Evolutionary conservation across 2,888 invertebrate species (phyloP).

Genomic region (Lasioglossum malachurum): DNA sequence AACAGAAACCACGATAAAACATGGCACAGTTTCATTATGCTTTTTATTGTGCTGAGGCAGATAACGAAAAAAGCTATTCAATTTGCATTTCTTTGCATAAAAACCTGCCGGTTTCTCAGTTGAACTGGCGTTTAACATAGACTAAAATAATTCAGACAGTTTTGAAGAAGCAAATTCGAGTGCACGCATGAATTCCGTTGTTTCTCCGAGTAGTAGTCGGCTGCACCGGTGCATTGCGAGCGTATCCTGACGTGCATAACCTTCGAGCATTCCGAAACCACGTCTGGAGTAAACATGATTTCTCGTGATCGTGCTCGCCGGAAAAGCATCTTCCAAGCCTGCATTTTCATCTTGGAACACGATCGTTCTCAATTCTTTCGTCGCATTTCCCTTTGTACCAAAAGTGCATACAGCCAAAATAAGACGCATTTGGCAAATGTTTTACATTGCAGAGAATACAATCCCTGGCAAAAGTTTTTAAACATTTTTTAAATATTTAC

Average conservation of each 20-base stretch:
- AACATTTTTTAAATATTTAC: too few relatives aligned
- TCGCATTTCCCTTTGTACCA: background rate
- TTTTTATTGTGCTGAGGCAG: background rate
- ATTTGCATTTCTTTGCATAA: background rate
- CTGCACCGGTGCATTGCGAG: background rate
- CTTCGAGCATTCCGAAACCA: background rate
- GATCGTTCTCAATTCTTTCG: background rate
- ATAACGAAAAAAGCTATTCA: background rate
- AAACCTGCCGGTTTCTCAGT: background rate
- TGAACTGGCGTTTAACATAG: background rate
- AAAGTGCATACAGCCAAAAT: conserved; percentile 66
- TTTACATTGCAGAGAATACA: conserved; percentile 62
- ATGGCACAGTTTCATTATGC: background rate
- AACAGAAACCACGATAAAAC: background rate
- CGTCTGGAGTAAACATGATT: background rate
- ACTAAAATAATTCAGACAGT: background rate
- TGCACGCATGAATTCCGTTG: background rate
- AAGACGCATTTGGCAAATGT: conserved; percentile 72
- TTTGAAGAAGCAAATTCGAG: background rate
- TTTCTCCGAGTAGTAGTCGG: background rate
- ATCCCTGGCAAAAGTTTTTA: too few relatives aligned
- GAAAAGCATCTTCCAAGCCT: background rate
- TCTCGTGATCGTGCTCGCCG: background rate
- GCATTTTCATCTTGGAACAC: background rate
- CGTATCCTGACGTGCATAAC: conserved; percentile 6